Evolutionary conservation across 2,113 vertebrate species (phyloP).

Genomic region (Lophius piscatorius): DNA sequence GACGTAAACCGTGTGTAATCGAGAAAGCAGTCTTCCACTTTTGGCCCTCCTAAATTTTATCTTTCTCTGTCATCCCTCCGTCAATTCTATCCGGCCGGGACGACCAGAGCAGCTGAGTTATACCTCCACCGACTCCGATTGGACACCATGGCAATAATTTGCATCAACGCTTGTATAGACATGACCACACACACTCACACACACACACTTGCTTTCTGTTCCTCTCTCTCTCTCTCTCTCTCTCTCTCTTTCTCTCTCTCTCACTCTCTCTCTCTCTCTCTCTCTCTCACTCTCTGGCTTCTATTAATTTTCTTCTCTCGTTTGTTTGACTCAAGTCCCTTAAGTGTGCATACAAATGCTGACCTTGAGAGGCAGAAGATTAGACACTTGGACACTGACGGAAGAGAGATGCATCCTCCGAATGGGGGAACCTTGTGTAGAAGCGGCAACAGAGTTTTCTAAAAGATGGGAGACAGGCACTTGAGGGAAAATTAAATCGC

Average conservation of each 20-base stretch:
- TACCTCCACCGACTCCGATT: conserved; percentile 43
- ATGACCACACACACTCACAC: conserved; percentile 11
- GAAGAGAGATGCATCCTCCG: conserved; percentile 60
- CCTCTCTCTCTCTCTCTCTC: no score
- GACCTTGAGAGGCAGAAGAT: conserved; percentile 73
- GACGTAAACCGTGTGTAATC: conserved; percentile 85
- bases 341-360: conserved; percentile 57
- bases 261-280: conserved; percentile 17
- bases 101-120: conserved; percentile 65
- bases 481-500: conserved; percentile 77
- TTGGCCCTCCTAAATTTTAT: conserved; percentile 87
- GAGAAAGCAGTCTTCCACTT: conserved; percentile 87
- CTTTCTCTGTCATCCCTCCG: conserved; percentile 74
- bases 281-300: conserved; percentile 42
- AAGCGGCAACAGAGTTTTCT: conserved; percentile 62
- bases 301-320: conserved; percentile 64
- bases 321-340: conserved; percentile 71
- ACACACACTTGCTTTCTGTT: background rate
- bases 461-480: conserved; percentile 66
- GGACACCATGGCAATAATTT: conserved; percentile 29
- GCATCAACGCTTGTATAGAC: conserved; percentile 20
- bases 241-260: conserved; percentile 5
- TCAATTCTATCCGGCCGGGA: conserved; percentile 43
- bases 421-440: conserved; percentile 69
- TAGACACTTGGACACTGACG: conserved; percentile 69